Evolutionary conservation across 2,888 invertebrate genomes (phyloP), one percentile per base, ranked within the genome.

Genomic region (Habrosyne pyritoides): DNA sequence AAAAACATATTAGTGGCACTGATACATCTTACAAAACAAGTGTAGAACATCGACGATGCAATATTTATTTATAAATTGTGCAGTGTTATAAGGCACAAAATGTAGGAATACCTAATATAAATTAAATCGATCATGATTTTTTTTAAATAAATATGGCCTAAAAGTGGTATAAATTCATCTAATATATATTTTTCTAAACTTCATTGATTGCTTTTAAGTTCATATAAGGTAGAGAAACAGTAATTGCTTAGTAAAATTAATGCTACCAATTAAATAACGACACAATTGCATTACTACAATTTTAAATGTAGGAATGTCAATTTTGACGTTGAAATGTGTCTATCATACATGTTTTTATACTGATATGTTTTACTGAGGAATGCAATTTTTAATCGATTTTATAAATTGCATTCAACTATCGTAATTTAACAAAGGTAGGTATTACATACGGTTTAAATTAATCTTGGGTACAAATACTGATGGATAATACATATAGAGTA

Each of bases 1-100:
- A 73, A 79, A 66, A 69, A 71, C 73, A 67, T 67, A 68, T 61
- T 62, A 76, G 89, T 91, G 90, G 91, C 91, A 91, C 91, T 83
- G 78, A 80, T 81, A 70, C 66, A 68, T 65, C 63, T 58, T 58
- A 55, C 53, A 56, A 60, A 57, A 68, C 68, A 61, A 64, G 52
- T 57, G 59, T 56, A 63, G 61, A 61, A 52, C 56, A 60, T 55
- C 53, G 53, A 36, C 68, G 61, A 63, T 66, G 66, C 58, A 66
- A 69, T 65, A 65, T 69, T 47, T 47, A 48, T 14, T 18, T 14
- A 26, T 14, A 21, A 47, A 42, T 50, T 52, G 30, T 52, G 10
- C 67, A 61, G 53, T 56, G 50, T 48, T 28, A 28, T 62, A 62
- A 50, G 50, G 50, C 57, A 60, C 58, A 73, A 75, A 69, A 66